Base-by-base conservation (phyloP, 2,888 invertebrate genomes). In the Metalampra italica region DNA sequence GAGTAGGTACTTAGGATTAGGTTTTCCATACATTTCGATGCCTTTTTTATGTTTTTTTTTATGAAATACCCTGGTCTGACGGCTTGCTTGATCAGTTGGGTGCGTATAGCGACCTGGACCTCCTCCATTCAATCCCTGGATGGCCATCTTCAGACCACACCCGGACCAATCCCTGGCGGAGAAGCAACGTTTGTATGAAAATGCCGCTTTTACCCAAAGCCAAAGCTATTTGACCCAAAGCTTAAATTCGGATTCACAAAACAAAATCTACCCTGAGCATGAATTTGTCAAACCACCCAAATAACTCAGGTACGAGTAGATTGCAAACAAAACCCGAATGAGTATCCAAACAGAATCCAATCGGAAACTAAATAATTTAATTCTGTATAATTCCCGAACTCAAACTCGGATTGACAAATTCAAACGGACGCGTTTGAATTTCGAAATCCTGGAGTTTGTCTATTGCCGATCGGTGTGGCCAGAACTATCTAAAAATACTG, bases 331-430 rank as follows among this genome's bases (percentile, higher is more conserved):
- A 78, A 78, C 77, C 73, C 69, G 65, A 69, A 70, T 71, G 61
- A 64, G 64, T 64, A 73, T 68, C 76, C 77, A 68, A 78, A 82
- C 78, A 71, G 69, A 77, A 71, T 74, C 78, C 81, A 78, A 85
- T 83, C 82, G 82, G 62, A 77, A 87, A 88, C 87, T 86, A 85
- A 83, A 87, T 88, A 88, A 88, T 84, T 81, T 75, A 85, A 84
- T 87, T 60, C 56, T 64, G 69, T 78, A 36, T 68, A 67, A 69
- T 71, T 54, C 59, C 66, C 63, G 68, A 71, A 62, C 67, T 71
- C 81, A 78, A 81, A 87, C 75, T 82, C 71, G 75, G 73, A 86
- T 86, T 84, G 86, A 85, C 83, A 79, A 84, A 82, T 83, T 79
- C 75, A 74, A 82, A 75, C 68, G 68, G 65, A 62, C 56, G 56